Percentiles rank a stretch among this genome's conserved stretches.
phyloP scores from a whole-genome alignment of 2,113 vertebrate species.

The Solea solea region DNA sequence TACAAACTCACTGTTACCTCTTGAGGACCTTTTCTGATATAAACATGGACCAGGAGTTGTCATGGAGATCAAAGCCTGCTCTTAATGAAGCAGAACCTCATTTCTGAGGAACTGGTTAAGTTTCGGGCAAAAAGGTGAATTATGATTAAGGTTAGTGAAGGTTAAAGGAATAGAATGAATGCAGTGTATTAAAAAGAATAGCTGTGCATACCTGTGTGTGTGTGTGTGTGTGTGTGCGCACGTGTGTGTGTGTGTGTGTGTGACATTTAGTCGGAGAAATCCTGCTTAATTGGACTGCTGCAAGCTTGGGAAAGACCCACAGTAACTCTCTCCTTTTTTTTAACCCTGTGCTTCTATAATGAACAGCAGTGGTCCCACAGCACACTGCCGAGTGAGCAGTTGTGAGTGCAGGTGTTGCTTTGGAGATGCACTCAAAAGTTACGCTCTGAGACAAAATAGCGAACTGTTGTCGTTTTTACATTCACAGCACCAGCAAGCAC shows the following conservation, averaged over 20 bases:
- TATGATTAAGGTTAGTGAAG: no score
- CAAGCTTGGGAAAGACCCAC: slow-evolving; percentile 71
- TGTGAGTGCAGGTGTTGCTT: slow-evolving; percentile 6
- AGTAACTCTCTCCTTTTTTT: slow-evolving; percentile 25
- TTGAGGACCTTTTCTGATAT: no score
- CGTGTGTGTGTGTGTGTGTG: slow-evolving; percentile 13
- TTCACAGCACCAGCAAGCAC: no score
- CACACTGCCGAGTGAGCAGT: not conserved
- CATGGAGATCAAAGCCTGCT: no score
- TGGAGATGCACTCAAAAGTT: not conserved
- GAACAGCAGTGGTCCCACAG: not conserved
- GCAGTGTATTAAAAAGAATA: no score
- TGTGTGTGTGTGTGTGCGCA: slow-evolving; percentile 14
- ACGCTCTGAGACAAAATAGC: slow-evolving; percentile 3
- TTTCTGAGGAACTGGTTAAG: no score
- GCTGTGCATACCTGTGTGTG: slow-evolving; percentile 11
- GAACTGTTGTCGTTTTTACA: no score
- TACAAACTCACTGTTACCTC: slow-evolving; percentile 47
- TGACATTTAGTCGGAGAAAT: slow-evolving; percentile 64
- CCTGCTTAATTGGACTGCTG: slow-evolving; percentile 77
- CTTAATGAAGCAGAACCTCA: no score
- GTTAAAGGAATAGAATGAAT: no score
- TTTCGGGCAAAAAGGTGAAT: no score
- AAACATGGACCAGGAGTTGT: no score
- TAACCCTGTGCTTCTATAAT: not conserved